These are phyloP conservation scores for Amblyopsis rosae DNA, from an alignment of 2,113 vertebrate genomes.

Conservation along the genomic window DNA sequence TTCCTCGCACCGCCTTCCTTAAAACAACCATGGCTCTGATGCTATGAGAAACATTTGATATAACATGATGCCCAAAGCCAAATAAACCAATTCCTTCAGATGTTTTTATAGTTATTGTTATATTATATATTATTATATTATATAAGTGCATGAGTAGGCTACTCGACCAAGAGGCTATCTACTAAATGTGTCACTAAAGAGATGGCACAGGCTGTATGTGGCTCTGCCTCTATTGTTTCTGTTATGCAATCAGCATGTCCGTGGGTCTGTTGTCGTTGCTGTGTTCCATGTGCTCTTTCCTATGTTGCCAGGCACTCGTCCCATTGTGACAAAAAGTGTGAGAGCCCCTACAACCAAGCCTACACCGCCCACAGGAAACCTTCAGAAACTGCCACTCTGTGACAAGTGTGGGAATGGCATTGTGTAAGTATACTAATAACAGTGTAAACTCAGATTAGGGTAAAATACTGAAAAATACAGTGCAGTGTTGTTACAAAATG, in stretches of 20 bases:
- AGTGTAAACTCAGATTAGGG: too few species aligned
- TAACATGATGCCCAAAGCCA: too few species aligned
- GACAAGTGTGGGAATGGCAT: constrained; percentile 97
- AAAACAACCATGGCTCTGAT: not conserved
- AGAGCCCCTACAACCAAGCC: constrained; percentile 86
- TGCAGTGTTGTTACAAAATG: too few species aligned
- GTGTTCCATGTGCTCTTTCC: constrained; percentile 19
- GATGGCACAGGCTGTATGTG: too few species aligned
- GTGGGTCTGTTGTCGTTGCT: constrained; percentile 3
- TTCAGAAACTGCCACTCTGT: constrained; percentile 91
- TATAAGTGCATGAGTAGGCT: too few species aligned
- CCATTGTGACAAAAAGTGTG: constrained; percentile 86
- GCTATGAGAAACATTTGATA: too few species aligned
- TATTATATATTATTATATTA: too few species aligned
- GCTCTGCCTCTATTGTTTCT: constrained; percentile 6
- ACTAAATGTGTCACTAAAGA: too few species aligned
- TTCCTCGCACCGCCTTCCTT: not conserved
- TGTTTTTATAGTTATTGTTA: too few species aligned
- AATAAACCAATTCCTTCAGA: too few species aligned
- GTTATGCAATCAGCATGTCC: not conserved
- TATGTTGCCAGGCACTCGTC: constrained; percentile 82
- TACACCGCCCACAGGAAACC: constrained; percentile 75
- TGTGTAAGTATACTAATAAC: constrained; percentile 81
- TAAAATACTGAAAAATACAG: too few species aligned
- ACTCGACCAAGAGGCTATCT: too few species aligned